Evolutionary conservation across 2,113 vertebrate species (phyloP), one percentile per base, ranked within the genome.

Genomic region (Tauraco erythrolophus): DNA sequence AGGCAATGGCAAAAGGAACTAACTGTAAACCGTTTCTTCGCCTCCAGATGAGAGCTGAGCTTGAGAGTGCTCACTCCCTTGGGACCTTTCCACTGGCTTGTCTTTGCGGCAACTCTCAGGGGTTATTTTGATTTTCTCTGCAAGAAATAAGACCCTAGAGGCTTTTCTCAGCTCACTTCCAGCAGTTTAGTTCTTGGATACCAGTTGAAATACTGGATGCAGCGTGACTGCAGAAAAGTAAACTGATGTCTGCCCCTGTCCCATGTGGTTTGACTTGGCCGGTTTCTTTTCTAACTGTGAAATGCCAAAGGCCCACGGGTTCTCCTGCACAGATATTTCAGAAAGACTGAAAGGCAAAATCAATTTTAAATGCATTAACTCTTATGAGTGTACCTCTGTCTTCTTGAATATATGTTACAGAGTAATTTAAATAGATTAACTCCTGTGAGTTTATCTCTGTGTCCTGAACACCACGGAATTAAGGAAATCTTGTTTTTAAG

Each of bases 321-420:
- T 70, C 2, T 60, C 25, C 68, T 35, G 54, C 37, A 58, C 33
- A 45, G 64, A 11, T 41, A 60, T 65, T 81, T 83, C 68, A 84
- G 77, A 82, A 87, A 84, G 53, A 14, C 45, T 69, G 84, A 75
- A 72, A 57, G 25, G 14, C 25, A 46, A 91, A 95, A 87, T 89
- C 83, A 19, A 62, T 91, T 96, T 90, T 30, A 87, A 96, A 64
- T 68, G 57, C 33, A 88, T 89, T 92, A 86, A 80, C 15, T 91
- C 35, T 61, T 74, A 46, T 27, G 46, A 61, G 12, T 18, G n/a
- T 76, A 80, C 17, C 18, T 90, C 45, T 77, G 70, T 51, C 76
- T 92, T 79, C 81, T 56, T 75, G 56, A 71, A 31, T 83, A 58
- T 56, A 11, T 71, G 68, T 79, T 65, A 56, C 50, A 43, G 70